Percentiles rank a stretch among this genome's conserved stretches.
These are phyloP conservation scores for Ceuthmochares aereus DNA, from an alignment of 2,113 vertebrate genomes.

Conservation along the genomic window DNA sequence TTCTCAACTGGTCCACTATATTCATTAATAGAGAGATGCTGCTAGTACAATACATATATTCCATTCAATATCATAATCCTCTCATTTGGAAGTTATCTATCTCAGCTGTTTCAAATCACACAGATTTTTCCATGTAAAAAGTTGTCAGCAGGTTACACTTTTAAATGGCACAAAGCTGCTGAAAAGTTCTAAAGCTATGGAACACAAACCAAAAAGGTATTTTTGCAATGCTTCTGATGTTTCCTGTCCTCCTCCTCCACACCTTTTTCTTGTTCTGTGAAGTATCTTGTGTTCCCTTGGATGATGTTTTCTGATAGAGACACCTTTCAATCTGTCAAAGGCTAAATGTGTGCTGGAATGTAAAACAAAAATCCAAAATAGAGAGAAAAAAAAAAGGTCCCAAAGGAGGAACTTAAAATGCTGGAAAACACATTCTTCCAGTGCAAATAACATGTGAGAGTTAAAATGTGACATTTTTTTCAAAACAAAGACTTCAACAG, in stretches of 20 bases:
- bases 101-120: conserved; percentile 55
- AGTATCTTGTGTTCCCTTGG: conserved; percentile 63
- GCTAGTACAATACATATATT: conserved; percentile 3
- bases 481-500: neutral
- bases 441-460: neutral
- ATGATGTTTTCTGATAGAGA: conserved; percentile 75
- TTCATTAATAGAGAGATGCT: conserved; percentile 33
- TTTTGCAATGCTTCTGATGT: conserved; percentile 73
- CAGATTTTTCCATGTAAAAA: conserved; percentile 64
- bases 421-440: neutral
- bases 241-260: conserved; percentile 71
- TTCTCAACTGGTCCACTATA: neutral
- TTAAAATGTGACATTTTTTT: neutral
- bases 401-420: neutral
- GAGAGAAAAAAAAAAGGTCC: neutral
- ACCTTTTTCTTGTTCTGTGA: conserved; percentile 69
- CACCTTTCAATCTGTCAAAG: conserved; percentile 66
- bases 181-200: conserved; percentile 55
- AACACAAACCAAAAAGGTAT: conserved; percentile 46
- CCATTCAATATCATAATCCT: conserved; percentile 50
- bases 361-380: conserved; percentile 1
- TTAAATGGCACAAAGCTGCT: conserved; percentile 69
- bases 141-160: conserved; percentile 70
- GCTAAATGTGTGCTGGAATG: conserved; percentile 2
- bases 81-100: conserved; percentile 67